phyloP scores from a whole-genome alignment of 2,113 vertebrate species.

The Periophthalmus modestus region DNA sequence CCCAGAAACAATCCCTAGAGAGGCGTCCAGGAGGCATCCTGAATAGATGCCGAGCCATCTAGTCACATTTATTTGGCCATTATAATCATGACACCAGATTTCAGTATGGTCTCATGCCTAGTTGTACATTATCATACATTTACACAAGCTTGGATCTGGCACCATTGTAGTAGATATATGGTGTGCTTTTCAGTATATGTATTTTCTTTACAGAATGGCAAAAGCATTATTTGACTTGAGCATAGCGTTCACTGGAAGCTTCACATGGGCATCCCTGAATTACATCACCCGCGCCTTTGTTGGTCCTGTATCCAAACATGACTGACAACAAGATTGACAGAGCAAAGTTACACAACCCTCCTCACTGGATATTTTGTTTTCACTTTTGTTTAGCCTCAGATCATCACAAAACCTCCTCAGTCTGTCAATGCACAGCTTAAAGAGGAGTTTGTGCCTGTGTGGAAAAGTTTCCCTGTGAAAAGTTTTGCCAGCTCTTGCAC shows the following conservation, averaged over 20 bases:
- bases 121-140: background rate
- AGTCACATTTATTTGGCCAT: no score
- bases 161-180: background rate
- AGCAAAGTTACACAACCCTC: slow-evolving; percentile 25
- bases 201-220: background rate
- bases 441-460: slow-evolving; percentile 23
- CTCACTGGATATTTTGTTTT: slow-evolving; percentile 4
- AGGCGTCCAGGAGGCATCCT: no score
- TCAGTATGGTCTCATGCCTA: no score
- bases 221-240: background rate
- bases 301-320: slow-evolving; percentile 11
- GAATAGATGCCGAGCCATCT: no score
- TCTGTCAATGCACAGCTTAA: slow-evolving; percentile 27
- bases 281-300: slow-evolving; percentile 16
- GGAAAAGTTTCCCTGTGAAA: slow-evolving; percentile 45
- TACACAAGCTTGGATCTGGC: background rate
- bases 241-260: background rate
- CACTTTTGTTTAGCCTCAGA: slow-evolving; percentile 9
- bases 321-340: slow-evolving; percentile 44
- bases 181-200: background rate
- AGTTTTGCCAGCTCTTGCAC: slow-evolving; percentile 53
- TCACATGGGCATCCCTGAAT: background rate
- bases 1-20: no score
- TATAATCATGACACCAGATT: no score
- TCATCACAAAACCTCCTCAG: slow-evolving; percentile 43